Conservation (phyloP, 2,888 invertebrate genomes). For the Bombyx huttoni region DNA sequence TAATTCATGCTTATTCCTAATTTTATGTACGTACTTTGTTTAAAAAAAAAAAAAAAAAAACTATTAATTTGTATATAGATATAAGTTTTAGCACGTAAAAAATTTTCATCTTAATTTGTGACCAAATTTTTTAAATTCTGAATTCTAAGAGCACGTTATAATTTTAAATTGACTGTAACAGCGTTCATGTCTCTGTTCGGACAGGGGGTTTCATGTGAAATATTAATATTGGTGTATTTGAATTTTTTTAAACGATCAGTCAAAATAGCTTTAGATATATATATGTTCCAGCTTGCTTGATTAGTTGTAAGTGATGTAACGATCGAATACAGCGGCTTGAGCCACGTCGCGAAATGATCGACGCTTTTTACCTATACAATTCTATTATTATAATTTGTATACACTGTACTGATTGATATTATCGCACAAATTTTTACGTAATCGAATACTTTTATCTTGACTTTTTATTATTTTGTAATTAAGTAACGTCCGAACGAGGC, state of each 20-base stretch:
- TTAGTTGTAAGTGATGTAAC: neutral
- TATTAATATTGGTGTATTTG: neutral
- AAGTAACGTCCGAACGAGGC: neutral
- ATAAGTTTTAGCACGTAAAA: conserved; percentile 44
- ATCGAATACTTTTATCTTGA: neutral
- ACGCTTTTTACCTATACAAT: too few relatives aligned
- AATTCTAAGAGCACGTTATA: conserved; percentile 24
- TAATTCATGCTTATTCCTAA: conserved; percentile 63
- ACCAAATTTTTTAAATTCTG: conserved; percentile 42
- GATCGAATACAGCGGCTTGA: neutral
- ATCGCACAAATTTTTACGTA: neutral
- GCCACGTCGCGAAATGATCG: too few relatives aligned
- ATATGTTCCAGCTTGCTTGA: neutral
- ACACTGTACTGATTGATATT: neutral
- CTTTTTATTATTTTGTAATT: too few relatives aligned
- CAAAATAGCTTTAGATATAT: neutral
- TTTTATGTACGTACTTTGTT: conserved; percentile 43
- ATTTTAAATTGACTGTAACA: conserved; percentile 5
- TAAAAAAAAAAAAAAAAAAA: conserved; percentile 29
- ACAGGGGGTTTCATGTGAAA: neutral
- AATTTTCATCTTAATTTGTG: conserved; percentile 44
- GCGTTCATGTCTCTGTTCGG: neutral
- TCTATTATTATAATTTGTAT: too few relatives aligned
- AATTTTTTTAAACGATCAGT: neutral
- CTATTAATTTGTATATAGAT: conserved; percentile 51